Evolutionary conservation across 2,888 invertebrate species (phyloP).

Genomic region (Marronus borbonicus): DNA sequence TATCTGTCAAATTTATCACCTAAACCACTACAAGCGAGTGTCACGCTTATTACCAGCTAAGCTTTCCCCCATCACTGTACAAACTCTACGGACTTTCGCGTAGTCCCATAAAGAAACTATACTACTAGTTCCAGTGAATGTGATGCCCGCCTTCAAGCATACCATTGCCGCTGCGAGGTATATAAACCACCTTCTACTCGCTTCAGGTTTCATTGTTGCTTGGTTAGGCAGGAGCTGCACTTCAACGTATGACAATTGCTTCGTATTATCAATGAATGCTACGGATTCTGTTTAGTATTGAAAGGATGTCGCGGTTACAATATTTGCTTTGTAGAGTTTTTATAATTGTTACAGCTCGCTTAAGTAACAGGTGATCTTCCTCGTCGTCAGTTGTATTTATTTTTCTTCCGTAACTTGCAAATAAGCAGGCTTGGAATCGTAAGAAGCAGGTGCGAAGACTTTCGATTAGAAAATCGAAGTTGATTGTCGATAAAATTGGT

Average conservation of each 20-base stretch:
- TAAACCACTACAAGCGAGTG: not conserved
- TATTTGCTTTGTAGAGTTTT: too few species aligned
- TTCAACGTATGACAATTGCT: too few species aligned
- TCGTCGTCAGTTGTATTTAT: not conserved
- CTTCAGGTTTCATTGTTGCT: not conserved
- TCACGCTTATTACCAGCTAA: not conserved
- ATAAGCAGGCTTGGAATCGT: not conserved
- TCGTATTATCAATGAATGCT: too few species aligned
- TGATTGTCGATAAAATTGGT: not conserved
- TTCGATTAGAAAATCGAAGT: slow-evolving; percentile 15
- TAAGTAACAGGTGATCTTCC: not conserved
- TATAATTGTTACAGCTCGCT: not conserved
- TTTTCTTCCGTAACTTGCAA: not conserved
- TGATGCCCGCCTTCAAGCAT: slow-evolving; percentile 4
- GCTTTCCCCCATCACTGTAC: slow-evolving; percentile 17
- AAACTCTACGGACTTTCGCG: slow-evolving; percentile 31
- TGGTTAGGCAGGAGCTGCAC: too few species aligned
- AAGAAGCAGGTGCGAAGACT: not conserved
- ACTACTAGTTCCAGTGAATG: not conserved
- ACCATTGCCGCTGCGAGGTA: not conserved
- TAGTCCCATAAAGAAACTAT: slow-evolving; percentile 21
- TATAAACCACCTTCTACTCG: not conserved
- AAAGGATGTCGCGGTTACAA: too few species aligned
- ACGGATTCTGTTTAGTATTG: too few species aligned
- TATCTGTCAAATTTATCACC: slow-evolving; percentile 3